A percentile compares a stretch with the other conserved stretches of the same genome.
Evolutionary conservation across 2,797 vertebrate genomes (phyloP).

Genomic region (Pseudocheirus occidentalis): DNA sequence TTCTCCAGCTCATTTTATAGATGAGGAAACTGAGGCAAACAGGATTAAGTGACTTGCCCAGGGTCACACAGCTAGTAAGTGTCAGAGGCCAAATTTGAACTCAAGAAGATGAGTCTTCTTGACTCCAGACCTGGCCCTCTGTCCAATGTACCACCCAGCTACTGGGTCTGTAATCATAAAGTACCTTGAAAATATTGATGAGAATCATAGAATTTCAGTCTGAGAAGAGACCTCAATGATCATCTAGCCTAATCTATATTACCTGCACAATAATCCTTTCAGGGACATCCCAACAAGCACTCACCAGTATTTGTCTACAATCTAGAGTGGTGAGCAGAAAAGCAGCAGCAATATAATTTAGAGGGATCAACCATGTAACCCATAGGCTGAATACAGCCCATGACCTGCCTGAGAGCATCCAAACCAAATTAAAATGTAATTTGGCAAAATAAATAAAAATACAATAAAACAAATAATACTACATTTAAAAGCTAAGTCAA

Average conservation of each 20-base stretch:
- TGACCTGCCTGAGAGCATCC: not conserved
- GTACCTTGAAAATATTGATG: not conserved
- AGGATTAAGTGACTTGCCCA: no score
- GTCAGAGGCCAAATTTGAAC: not conserved
- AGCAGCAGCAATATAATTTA: not conserved
- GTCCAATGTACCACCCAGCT: not conserved
- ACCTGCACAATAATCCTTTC: not conserved
- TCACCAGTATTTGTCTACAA: not conserved
- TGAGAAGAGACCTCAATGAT: not conserved
- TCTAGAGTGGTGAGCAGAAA: not conserved
- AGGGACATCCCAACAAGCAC: not conserved
- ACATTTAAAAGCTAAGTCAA: not conserved
- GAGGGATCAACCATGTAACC: not conserved
- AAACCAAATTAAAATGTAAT: not conserved
- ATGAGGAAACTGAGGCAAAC: not conserved
- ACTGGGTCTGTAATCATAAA: not conserved
- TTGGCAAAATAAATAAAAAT: not conserved
- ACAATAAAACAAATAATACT: not conserved
- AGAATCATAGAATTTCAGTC: not conserved
- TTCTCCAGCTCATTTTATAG: not conserved
- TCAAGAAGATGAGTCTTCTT: not conserved
- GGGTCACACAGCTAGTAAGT: not conserved
- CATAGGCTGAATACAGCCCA: not conserved
- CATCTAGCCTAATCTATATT: not conserved
- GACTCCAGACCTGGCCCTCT: not conserved